A percentile compares a stretch with the other conserved stretches of the same genome.
Evolutionary conservation across 2,888 invertebrate species (phyloP).

Genomic region (Erebia palarica): DNA sequence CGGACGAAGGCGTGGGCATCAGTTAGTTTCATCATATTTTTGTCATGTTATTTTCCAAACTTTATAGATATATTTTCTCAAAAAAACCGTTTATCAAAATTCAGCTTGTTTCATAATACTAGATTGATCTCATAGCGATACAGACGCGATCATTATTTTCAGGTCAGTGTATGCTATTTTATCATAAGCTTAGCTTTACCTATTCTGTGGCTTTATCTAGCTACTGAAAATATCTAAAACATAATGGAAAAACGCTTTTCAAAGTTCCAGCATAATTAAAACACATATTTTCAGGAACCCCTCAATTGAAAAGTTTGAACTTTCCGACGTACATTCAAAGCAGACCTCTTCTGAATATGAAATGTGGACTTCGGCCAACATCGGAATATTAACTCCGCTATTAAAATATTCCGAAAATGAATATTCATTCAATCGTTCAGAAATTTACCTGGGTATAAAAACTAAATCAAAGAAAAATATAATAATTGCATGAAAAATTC

Average conservation of each 20-base stretch:
- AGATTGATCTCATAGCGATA: too few species aligned
- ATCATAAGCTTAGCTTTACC: not conserved
- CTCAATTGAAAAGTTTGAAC: conserved; percentile 32
- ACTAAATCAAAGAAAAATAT: not conserved
- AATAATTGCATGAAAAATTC: conserved; percentile 2
- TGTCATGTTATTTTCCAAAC: too few species aligned
- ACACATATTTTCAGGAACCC: conserved; percentile 27
- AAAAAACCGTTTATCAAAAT: too few species aligned
- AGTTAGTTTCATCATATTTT: too few species aligned
- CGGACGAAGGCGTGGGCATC: too few species aligned
- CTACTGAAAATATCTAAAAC: not conserved
- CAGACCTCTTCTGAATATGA: conserved; percentile 27
- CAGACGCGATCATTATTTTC: too few species aligned
- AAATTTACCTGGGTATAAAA: not conserved
- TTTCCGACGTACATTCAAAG: conserved; percentile 29
- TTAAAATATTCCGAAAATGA: conserved; percentile 18
- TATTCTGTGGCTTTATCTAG: not conserved
- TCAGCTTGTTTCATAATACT: too few species aligned
- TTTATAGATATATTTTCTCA: too few species aligned
- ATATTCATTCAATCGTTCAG: conserved; percentile 15
- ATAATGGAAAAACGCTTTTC: not conserved
- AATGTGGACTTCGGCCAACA: conserved; percentile 18
- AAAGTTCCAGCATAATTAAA: conserved; percentile 29
- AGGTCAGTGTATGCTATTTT: too few species aligned
- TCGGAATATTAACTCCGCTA: conserved; percentile 16